These are phyloP conservation scores for Sebastes paucispinis DNA, from an alignment of 2,797 vertebrate species.

Conservation along the genomic window DNA sequence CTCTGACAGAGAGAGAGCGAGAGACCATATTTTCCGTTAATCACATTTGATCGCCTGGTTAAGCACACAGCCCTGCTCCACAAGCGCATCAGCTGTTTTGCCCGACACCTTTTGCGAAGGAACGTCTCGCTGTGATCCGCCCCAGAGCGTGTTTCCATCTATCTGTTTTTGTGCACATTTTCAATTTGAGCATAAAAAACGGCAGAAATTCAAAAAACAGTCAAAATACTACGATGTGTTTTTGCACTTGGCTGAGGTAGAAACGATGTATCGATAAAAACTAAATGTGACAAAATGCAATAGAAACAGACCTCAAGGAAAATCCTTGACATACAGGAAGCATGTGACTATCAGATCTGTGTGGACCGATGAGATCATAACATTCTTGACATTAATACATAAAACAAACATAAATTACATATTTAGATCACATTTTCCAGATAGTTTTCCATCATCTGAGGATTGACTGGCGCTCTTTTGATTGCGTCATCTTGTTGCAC, in stretches of 20 bases:
- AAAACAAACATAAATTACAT: not conserved
- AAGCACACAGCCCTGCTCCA: too few species aligned
- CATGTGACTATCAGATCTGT: not conserved
- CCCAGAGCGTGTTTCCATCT: not conserved
- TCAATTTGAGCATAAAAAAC: not conserved
- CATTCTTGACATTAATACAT: accelerated
- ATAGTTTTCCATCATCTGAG: not conserved
- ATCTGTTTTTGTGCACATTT: not conserved
- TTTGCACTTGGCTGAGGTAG: not conserved
- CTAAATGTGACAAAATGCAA: not conserved
- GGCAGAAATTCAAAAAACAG: not conserved
- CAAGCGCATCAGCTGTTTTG: too few species aligned
- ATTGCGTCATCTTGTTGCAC: not conserved
- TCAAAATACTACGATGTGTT: accelerated
- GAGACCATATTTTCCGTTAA: too few species aligned
- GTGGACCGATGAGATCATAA: not conserved
- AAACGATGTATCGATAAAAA: not conserved
- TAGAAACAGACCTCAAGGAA: not conserved
- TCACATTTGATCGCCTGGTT: too few species aligned
- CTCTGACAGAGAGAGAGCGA: too few species aligned
- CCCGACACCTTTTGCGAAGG: too few species aligned
- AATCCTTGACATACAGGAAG: not conserved
- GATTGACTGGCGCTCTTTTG: not conserved
- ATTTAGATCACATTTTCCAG: not conserved
- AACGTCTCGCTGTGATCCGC: too few species aligned